Base-by-base conservation (phyloP, 1,140 invertebrate genomes). In the Proctacanthus coquilletti region DNA sequence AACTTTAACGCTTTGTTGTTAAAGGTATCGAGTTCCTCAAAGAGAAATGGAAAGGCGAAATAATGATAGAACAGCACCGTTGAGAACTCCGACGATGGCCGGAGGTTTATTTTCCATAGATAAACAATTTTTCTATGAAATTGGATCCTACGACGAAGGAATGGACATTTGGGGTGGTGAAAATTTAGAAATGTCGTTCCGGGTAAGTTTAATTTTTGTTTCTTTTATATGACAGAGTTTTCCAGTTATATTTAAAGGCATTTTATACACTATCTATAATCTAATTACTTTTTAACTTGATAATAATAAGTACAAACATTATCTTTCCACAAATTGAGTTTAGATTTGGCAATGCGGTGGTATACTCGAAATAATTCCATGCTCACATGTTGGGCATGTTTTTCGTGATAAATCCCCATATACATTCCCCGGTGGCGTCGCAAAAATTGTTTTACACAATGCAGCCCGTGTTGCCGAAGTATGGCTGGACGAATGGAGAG, bases 101-200 rank as follows among this genome's bases (percentile, higher is more conserved):
- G 95, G 95, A 32, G 95, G 95, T 3, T 61, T 98, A 18, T 98
- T 98, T 65, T 83, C 93, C 18, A 97, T 97, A 42, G 89, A 97
- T 56, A 78, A 81, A 53, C 82, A 95, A 9, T 98, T 95, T 64
- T 98, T 98, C 68, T 89, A 94, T 60, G 81, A 94, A 68, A 72
- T 98, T 39, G 95, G 95, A 13, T 81, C 87, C 18, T 98, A 99
- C 59, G 95, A 99, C 62, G 80, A 93, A 63, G 92, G 93, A 47
- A 98, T 98, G 94, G 92, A 98, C 57, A 97, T 98, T 46, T 98
- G 94, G 95, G 95, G 94, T 20, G 95, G 93, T 40, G 94, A 98
- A 65, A 98, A 98, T 69, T 71, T 98, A 21, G 95, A 99, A 70
- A 95, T 98, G 84, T 95, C 91, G 43, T 98, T 98, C 63, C 73